These are phyloP conservation scores for Semnornis frantzii DNA, from an alignment of 2,113 vertebrate genomes.

Conservation along the genomic window DNA sequence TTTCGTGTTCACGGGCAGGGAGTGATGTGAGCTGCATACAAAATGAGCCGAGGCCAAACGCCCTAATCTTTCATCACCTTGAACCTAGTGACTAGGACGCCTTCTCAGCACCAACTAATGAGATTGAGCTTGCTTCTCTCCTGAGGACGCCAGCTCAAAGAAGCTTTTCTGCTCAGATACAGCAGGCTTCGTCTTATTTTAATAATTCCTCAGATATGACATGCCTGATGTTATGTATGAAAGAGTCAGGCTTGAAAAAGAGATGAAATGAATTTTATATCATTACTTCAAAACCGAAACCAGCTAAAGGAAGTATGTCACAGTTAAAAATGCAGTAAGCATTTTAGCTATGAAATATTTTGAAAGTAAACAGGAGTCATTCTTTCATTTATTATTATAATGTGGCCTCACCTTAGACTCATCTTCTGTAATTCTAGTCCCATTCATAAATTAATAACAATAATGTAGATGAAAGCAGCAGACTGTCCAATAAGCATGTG, in stretches of 20 bases:
- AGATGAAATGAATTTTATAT: slow-evolving; percentile 92
- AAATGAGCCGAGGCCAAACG: slow-evolving; percentile 92
- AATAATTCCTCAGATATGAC: slow-evolving; percentile 90
- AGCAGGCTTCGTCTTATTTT: slow-evolving; percentile 83
- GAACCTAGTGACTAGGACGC: slow-evolving; percentile 96
- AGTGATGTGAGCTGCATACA: slow-evolving; percentile 87
- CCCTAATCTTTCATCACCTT: slow-evolving; percentile 99
- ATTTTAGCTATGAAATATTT: slow-evolving; percentile 75
- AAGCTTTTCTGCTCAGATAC: slow-evolving; percentile 82
- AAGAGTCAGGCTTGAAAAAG: slow-evolving; percentile 79
- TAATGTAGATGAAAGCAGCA: slow-evolving; percentile 73
- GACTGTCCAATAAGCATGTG: slow-evolving; percentile 64
- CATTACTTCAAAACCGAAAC: slow-evolving; percentile 88
- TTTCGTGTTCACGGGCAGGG: slow-evolving; percentile 95
- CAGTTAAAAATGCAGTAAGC: slow-evolving; percentile 81
- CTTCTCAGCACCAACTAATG: slow-evolving; percentile 95
- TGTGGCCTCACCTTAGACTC: slow-evolving; percentile 64
- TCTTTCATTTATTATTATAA: slow-evolving; percentile 81
- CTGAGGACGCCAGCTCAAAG: slow-evolving; percentile 83
- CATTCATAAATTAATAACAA: slow-evolving; percentile 78
- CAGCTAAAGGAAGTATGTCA: slow-evolving; percentile 82
- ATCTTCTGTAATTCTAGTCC: slow-evolving; percentile 67
- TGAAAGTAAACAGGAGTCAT: slow-evolving; percentile 72
- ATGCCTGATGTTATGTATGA: slow-evolving; percentile 88
- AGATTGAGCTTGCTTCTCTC: slow-evolving; percentile 91